Evolutionary conservation across 2,797 vertebrate genomes (phyloP), one percentile per base, ranked within the genome.

Genomic region (Anisognathus igniventris): DNA sequence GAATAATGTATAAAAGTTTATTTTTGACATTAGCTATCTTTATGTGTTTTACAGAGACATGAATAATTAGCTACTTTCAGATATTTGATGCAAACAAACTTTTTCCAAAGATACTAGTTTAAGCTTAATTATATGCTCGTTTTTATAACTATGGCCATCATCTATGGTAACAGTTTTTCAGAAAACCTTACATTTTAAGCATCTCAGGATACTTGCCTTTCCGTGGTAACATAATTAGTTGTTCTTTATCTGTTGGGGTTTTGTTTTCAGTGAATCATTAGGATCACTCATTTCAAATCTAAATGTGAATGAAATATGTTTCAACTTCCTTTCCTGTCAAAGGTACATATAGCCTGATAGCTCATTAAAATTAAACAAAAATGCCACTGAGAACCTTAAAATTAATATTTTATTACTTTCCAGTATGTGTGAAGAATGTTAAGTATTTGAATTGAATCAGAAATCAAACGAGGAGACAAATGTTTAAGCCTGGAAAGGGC

Each of bases 301-400:
- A 79, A 92, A 50, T 5, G 2, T 53, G 64, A 85, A 86, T 48
- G 64, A 88, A 91, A 30, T 5, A 42, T 51, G 5, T 54, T 94
- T 94, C 53, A 78, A 54, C 27, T 62, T 81, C 33, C 27, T 75
- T 92, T 73, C 44, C 75, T 73, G 19, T 48, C 47, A 82, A 37
- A 86, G 30, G 33, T 53, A 42, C 17, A 64, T 64, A 45, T 5
- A 91, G 9, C 8, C 7, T 70, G 56, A 67, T 37, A 74, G 28
- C 33, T 85, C 67, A 92, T 88, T 85, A 85, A 95, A 95, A 90
- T 70, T 44, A 82, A 74, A 81, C 9, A 66, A 96, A 93, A 82
- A 66, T 53, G 6, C 6, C 39, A 44, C 27, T 27, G 23, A 89
- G n/a, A 85, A 79, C 39, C 45, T 60, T 82, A 57, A 65, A 54